Percentiles rank a stretch among this genome's conserved stretches.
These are phyloP conservation scores for Entomyzon cyanotis DNA, from an alignment of 2,113 vertebrate genomes.

Conservation along the genomic window DNA sequence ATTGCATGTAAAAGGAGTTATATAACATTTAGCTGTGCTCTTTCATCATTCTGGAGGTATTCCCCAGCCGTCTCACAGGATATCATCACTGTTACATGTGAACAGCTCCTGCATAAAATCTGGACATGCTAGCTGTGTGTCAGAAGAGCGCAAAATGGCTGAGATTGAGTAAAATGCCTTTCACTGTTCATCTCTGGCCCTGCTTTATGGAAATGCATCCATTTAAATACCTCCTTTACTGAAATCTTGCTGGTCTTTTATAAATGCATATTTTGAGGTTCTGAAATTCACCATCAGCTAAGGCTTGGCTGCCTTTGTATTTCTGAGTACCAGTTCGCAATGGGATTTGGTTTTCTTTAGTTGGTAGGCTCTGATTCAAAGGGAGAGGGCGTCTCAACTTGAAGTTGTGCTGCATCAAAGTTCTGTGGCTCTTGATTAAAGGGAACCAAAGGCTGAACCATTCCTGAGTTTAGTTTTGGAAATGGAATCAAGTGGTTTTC, in stretches of 20 bases:
- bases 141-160: neutral
- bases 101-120: neutral
- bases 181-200: neutral
- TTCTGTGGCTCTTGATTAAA: neutral
- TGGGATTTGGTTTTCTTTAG: neutral
- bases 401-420: accelerated
- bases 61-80: neutral
- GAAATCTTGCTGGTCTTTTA: neutral
- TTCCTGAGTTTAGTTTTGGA: neutral
- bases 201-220: neutral
- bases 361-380: neutral
- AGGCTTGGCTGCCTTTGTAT: neutral
- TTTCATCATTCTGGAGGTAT: neutral
- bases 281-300: neutral
- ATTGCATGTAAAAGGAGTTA: neutral
- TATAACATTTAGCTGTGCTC: accelerated
- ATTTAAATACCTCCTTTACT: neutral
- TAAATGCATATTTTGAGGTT: neutral
- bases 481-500: neutral
- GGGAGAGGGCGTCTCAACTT: neutral
- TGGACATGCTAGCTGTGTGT: neutral
- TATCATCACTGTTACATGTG: neutral
- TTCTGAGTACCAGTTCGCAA: neutral
- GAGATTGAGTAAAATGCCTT: neutral
- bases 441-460: neutral